Conservation (phyloP, 2,113 vertebrate species). For the Neotragus pygmaeus region DNA sequence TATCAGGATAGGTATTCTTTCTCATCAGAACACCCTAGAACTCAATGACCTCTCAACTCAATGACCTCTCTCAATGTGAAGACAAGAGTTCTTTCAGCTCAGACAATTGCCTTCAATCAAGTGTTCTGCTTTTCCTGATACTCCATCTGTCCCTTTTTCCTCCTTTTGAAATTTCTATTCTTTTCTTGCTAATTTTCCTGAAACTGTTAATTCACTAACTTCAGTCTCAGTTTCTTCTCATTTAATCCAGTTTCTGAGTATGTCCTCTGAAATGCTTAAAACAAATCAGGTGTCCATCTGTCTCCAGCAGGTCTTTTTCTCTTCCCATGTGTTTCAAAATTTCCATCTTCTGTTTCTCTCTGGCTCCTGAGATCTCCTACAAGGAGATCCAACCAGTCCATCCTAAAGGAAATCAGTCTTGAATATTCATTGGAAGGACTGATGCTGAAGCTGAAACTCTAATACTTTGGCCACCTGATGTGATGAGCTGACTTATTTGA, state of each 20-base stretch:
- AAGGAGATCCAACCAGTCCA: neutral
- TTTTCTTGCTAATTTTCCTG: neutral
- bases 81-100: neutral
- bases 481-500: neutral
- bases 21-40: neutral
- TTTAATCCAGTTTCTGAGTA: neutral
- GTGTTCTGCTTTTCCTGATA: neutral
- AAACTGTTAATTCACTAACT: neutral
- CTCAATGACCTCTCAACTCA: neutral
- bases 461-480: neutral
- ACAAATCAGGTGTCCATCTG: constrained; percentile 19
- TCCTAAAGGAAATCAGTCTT: neutral
- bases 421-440: neutral
- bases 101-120: neutral
- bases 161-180: neutral
- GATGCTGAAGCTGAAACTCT: neutral
- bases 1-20: neutral
- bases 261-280: neutral
- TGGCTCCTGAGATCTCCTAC: neutral
- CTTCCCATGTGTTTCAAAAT: neutral
- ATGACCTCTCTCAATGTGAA: neutral
- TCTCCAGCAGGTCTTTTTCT: neutral
- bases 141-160: neutral
- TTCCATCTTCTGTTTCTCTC: neutral
- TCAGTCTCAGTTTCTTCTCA: constrained; percentile 20